phyloP scores from a whole-genome alignment of 2,797 vertebrate genomes.

The Xyrichtys novacula region DNA sequence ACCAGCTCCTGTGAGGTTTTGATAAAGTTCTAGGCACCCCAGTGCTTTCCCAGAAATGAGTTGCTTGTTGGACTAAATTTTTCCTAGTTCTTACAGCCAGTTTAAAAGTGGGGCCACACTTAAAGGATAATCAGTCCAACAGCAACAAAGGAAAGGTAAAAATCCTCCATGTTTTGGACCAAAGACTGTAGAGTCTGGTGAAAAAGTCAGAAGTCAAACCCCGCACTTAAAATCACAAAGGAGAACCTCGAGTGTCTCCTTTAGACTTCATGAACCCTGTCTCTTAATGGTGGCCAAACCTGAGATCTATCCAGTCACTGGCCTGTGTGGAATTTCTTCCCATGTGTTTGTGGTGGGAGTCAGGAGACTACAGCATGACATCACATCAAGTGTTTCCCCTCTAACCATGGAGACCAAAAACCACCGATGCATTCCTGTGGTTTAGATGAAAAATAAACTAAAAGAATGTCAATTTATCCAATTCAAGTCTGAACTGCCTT shows the following conservation, averaged over 20 bases:
- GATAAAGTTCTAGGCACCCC: conserved; percentile 13
- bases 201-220: no score
- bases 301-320: conserved; percentile 43
- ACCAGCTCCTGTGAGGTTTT: not conserved
- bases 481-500: not conserved
- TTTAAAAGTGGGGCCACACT: not conserved
- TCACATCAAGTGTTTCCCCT: conserved; percentile 64
- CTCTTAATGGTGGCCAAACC: conserved; percentile 48
- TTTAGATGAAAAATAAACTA: conserved; percentile 9
- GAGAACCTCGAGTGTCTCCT: no score
- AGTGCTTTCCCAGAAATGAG: conserved; percentile 17
- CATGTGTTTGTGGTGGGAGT: conserved; percentile 60
- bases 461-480: conserved; percentile 9
- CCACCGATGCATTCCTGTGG: conserved; percentile 59
- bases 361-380: conserved; percentile 64
- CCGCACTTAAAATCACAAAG: no score
- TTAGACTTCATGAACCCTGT: no score
- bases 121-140: conserved; percentile 18
- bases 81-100: not conserved
- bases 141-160: conserved; percentile 18
- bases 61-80: conserved; percentile 13
- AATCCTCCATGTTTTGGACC: conserved; percentile 18
- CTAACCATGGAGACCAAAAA: conserved; percentile 55
- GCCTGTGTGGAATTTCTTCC: conserved; percentile 45
- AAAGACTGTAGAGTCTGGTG: conserved; percentile 25